Base-by-base conservation (phyloP, 2,888 invertebrate genomes). In the Nephrocerus scutellatus region DNA sequence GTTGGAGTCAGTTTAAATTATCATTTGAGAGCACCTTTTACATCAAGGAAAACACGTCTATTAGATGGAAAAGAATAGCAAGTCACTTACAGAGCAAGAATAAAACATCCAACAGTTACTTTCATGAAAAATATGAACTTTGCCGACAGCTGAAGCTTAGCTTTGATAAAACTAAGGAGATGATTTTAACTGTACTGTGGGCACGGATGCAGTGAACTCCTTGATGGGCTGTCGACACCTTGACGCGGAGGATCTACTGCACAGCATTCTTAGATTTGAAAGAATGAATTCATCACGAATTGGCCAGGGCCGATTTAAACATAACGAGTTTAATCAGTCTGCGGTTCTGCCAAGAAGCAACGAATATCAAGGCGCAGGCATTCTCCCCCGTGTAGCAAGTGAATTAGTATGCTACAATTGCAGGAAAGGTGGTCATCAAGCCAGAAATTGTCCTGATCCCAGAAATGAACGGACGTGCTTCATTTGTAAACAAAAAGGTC, bases 361-460 rank as follows among this genome's bases (percentile, higher is more conserved):
- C 7, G 31, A 31, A 21, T 20, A 14, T 24, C 23, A 33, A 23
- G 13, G 6, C 8, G n/a, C 32, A 14, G 9, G 23, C 8, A 13
- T 23, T 23, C 23, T 22, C 13, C 5, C 16, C 8, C 24, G n/a
- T 14, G 31, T 21, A 21, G 1, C 31, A 20, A 31, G 14, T n/a
- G 31, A 31, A 21, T 31, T 31, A 12, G n/a, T 31, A 5, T 32
- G 33, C 24, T 33, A 12, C 9, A 33, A 33, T n/a, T 33, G 33
- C 12, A 24, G 7, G n/a, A 25, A 25, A 13, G 16, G 15, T 12
- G 24, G 33, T 2, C 33, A 33, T 18, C 12, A 25, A 8, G 16
- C 25, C 6, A 33, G 24, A 25, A 33, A 33, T 33, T n/a, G n/a
- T n/a, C n/a, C n/a, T n/a, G n/a, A n/a, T n/a, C n/a, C n/a, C n/a